These are phyloP conservation scores for Propithecus deckenii DNA, from an alignment of 2,797 vertebrate species.

Conservation along the genomic window DNA sequence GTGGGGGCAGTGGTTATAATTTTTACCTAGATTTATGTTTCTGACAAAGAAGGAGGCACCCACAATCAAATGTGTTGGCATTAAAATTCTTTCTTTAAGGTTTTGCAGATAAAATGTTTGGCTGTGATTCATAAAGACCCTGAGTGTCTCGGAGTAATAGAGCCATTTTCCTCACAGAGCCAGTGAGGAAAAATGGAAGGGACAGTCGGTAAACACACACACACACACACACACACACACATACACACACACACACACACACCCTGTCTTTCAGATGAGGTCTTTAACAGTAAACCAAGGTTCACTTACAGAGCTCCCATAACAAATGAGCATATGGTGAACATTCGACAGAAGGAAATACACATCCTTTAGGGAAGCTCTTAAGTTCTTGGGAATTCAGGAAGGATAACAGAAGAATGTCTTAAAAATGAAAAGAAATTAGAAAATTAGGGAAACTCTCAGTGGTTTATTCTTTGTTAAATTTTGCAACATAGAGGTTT, in stretches of 20 bases:
- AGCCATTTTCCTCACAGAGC: background rate
- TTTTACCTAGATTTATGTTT: background rate
- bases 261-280: background rate
- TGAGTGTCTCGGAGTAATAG: background rate
- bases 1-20: background rate
- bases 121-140: background rate
- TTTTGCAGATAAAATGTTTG: background rate
- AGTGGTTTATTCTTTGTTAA: constrained; percentile 7
- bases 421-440: constrained; percentile 46
- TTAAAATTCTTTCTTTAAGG: background rate
- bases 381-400: constrained; percentile 43
- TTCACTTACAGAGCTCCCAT: background rate
- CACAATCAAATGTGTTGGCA: background rate
- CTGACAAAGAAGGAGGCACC: background rate
- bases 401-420: constrained; percentile 18
- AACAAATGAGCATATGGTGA: constrained; percentile 55
- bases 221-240: background rate
- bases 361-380: constrained; percentile 20
- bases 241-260: background rate
- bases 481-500: background rate
- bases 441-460: constrained; percentile 33
- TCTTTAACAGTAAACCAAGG: constrained; percentile 5
- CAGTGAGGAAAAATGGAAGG: background rate
- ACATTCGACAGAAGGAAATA: constrained; percentile 55
- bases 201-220: background rate